Conservation (phyloP, 2,888 invertebrate genomes). For the Polydrusus pterygomalis region DNA sequence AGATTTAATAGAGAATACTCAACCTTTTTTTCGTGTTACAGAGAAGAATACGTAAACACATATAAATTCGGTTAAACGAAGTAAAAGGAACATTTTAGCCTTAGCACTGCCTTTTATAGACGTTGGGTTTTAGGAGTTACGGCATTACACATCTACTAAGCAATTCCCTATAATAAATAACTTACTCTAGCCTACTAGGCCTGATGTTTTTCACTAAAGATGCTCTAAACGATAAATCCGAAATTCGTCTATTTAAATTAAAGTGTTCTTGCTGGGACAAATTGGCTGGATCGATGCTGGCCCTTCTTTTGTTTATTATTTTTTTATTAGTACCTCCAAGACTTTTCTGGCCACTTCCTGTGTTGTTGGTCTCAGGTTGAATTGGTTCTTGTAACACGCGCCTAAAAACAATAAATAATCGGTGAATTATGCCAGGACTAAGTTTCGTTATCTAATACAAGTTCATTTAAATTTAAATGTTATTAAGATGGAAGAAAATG, state of each 20-base stretch:
- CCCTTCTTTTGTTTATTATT: conserved; percentile 72
- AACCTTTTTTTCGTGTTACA: too few species aligned
- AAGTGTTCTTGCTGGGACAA: conserved; percentile 52
- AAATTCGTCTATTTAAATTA: conserved; percentile 66
- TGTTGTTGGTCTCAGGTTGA: conserved; percentile 21
- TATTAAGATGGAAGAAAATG: too few species aligned
- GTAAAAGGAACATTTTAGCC: too few species aligned
- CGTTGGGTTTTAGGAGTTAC: too few species aligned
- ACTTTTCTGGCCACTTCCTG: conserved; percentile 14
- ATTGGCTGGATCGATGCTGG: conserved; percentile 75
- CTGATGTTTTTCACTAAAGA: conserved; percentile 67
- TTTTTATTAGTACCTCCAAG: conserved; percentile 54
- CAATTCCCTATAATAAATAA: conserved; percentile 12
- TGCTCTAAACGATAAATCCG: conserved; percentile 67
- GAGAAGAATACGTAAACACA: too few species aligned
- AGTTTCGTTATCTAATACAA: too few species aligned
- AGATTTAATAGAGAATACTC: too few species aligned
- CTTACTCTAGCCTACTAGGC: conserved; percentile 71
- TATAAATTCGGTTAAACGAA: too few species aligned
- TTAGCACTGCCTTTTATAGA: too few species aligned
- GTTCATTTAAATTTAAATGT: too few species aligned
- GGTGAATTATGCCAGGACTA: not conserved
- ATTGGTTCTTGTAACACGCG: conserved; percentile 64
- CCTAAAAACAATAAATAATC: conserved; percentile 55
- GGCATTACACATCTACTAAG: too few species aligned